phyloP scores from a whole-genome alignment of 2,888 invertebrate genomes.

The Branchellion lobata region DNA sequence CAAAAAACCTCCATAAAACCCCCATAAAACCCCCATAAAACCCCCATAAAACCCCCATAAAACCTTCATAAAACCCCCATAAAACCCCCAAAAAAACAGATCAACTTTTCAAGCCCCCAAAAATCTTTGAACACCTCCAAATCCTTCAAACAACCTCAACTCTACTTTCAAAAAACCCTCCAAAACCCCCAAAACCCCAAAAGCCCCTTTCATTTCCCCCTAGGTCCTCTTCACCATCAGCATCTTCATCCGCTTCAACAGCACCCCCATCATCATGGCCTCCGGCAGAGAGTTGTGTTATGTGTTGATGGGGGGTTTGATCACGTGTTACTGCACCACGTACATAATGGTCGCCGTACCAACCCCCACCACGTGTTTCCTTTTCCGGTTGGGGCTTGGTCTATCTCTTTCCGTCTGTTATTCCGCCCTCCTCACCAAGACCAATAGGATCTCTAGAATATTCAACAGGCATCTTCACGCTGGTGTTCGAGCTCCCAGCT shows the following conservation, averaged over 20 bases:
- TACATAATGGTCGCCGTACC: constrained; percentile 73
- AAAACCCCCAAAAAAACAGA: too few relatives aligned
- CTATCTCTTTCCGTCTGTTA: constrained; percentile 71
- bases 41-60: too few relatives aligned
- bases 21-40: too few relatives aligned
- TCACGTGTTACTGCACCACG: constrained; percentile 73
- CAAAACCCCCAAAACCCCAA: too few relatives aligned
- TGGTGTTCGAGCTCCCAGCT: constrained; percentile 72
- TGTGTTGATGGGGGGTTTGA: constrained; percentile 69
- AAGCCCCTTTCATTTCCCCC: too few relatives aligned
- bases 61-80: too few relatives aligned
- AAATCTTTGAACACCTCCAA: too few relatives aligned
- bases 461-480: constrained; percentile 67
- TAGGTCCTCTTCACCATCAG: constrained; percentile 68
- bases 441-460: constrained; percentile 74
- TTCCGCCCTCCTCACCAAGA: constrained; percentile 75
- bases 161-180: too few relatives aligned
- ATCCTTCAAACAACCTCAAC: too few relatives aligned
- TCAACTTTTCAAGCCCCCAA: too few relatives aligned
- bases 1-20: too few relatives aligned
- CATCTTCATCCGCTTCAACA: constrained; percentile 69
- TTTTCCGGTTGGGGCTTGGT: constrained; percentile 71
- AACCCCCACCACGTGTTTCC: constrained; percentile 65
- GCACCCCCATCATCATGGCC: constrained; percentile 76
- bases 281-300: constrained; percentile 77